These are phyloP conservation scores for Vanessa cardui DNA, from an alignment of 2,888 invertebrate species.

Conservation along the genomic window DNA sequence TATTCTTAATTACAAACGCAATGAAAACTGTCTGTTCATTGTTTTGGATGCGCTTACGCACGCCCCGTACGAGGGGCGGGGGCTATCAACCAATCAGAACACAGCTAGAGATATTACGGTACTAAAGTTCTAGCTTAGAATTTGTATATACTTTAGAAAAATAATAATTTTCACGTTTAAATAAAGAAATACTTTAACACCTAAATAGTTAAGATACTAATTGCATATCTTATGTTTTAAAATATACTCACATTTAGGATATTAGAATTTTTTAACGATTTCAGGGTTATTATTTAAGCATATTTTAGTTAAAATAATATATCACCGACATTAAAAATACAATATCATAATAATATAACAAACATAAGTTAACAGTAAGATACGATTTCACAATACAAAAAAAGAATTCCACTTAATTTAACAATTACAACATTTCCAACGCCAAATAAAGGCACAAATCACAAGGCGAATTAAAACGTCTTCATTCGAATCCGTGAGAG, in stretches of 20 bases:
- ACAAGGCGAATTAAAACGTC: conserved; percentile 12
- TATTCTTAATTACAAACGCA: conserved; percentile 46
- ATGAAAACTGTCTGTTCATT: conserved; percentile 52
- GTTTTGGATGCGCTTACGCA: conserved; percentile 51
- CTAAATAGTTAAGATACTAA: no score
- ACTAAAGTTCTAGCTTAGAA: conserved; percentile 26
- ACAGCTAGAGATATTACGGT: conserved; percentile 27
- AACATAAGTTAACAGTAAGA: not conserved
- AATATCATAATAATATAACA: not conserved
- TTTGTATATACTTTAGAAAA: conserved; percentile 4
- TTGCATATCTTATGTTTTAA: no score
- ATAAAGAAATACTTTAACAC: no score
- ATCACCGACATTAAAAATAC: no score
- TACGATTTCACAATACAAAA: not conserved
- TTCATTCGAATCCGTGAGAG: conserved; percentile 25
- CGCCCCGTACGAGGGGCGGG: conserved; percentile 59
- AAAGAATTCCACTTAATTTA: not conserved
- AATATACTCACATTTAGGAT: no score
- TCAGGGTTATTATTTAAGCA: no score
- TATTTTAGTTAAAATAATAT: no score
- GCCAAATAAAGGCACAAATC: conserved; percentile 4
- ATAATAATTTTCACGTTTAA: not conserved
- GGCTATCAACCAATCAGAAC: conserved; percentile 57
- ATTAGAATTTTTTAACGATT: no score
- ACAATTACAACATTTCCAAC: conserved; percentile 5